phyloP scores from a whole-genome alignment of 2,888 invertebrate genomes.

The Spicauda simplicius region DNA sequence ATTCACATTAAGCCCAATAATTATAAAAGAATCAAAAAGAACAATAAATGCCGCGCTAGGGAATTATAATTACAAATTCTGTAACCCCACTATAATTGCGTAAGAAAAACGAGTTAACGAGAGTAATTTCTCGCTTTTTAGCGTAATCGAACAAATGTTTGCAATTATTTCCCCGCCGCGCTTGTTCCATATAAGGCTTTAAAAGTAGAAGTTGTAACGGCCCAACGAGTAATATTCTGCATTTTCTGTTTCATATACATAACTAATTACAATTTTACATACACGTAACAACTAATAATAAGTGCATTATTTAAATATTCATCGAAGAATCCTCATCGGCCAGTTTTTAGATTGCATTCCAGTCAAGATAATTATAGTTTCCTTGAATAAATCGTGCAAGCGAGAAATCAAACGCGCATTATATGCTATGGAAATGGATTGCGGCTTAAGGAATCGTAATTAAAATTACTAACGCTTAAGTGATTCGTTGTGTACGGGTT shows the following conservation, averaged over 20 bases:
- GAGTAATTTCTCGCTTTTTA: slow-evolving; percentile 30
- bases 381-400: slow-evolving; percentile 21
- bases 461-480: slow-evolving; percentile 35
- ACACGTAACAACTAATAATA: slow-evolving; percentile 11
- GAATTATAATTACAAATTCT: slow-evolving; percentile 27
- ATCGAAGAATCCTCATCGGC: slow-evolving; percentile 5
- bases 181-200: slow-evolving; percentile 20
- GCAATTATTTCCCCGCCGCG: slow-evolving; percentile 27
- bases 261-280: slow-evolving; percentile 24
- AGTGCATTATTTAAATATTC: slow-evolving; percentile 16
- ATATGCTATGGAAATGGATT: slow-evolving; percentile 9
- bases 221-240: slow-evolving; percentile 20
- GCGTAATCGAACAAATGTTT: slow-evolving; percentile 30
- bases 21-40: slow-evolving; percentile 7
- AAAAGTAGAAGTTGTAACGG: slow-evolving; percentile 34
- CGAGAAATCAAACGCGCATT: slow-evolving; percentile 17
- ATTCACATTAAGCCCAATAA: slow-evolving; percentile 7
- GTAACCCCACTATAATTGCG: slow-evolving; percentile 16
- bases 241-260: slow-evolving; percentile 28
- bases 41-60: slow-evolving; percentile 9
- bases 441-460: slow-evolving; percentile 24
- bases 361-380: slow-evolving; percentile 8
- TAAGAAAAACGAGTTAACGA: slow-evolving; percentile 28
- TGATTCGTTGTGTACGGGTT: slow-evolving; percentile 32
- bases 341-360: background rate